Base-by-base conservation (phyloP, 2,797 vertebrate genomes). In the Avahi laniger region DNA sequence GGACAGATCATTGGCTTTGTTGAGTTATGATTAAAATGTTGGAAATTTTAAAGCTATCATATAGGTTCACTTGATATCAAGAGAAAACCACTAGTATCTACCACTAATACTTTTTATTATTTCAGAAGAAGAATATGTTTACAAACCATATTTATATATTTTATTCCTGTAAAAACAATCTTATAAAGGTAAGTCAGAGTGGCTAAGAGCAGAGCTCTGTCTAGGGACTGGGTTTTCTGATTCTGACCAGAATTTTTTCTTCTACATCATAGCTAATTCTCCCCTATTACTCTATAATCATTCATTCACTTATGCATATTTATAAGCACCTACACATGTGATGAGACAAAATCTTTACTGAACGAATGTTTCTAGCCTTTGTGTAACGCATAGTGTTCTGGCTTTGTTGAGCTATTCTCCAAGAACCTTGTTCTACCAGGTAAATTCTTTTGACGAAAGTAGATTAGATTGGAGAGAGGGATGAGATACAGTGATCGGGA, bases 21-120 rank as follows among this genome's bases (percentile, higher is more conserved):
- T 94, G 61, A 78, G 72, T 94, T 89, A 61, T 94, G 50, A 81
- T 28, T 85, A 72, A 94, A 96, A 78, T 54, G 7, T 72, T 81
- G 38, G n/a, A 87, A 91, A 87, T 59, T 70, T 85, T 67, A 82
- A 61, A 95, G 33, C 4, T 28, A 70, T 81, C 72, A 43, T 12
- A 78, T 33, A 33, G 59, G 11, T 67, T 78, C 33, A 35, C 72
- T 65, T 84, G 13, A 48, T 70, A 80, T 83, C 26, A 90, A 78
- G 69, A 67, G 7, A 79, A 83, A 79, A 88, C n/a, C 61, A 46
- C 52, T 69, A 85, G 54, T 80, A 70, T 35, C 43, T 73, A 80
- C 28, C 33, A 63, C 9, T 75, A 89, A 72, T 41, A 38, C 6
- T 67, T 86, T 67, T 80, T 61, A 52, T 92, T 84, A 48, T 50